Base-by-base conservation (phyloP, 2,113 vertebrate genomes). In the Anoura caudifer region DNA sequence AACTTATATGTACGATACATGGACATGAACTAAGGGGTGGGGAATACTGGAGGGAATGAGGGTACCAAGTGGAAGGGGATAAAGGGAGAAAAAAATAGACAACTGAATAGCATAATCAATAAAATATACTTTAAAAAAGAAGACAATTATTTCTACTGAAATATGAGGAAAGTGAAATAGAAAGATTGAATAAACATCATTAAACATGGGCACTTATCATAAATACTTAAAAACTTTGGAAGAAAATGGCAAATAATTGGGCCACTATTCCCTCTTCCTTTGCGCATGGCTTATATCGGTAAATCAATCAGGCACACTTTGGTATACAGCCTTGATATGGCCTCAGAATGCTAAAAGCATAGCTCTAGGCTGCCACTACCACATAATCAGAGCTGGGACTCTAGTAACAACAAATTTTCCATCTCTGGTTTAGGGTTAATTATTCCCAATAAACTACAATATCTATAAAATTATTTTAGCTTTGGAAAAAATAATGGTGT, bases 121-220 rank as follows among this genome's bases (percentile, higher is more conserved):
- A 61, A 61, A 61, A 26, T 61, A 13, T 12, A 61, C 59, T 61
- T 61, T 4, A 61, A 28, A 61, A 61, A 61, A 61, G 59, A 26
- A 61, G 59, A 77, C 45, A 96, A 86, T 81, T 88, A 88, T 89
- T 95, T 31, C 54, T 73, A 91, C 28, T 54, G 77, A 89, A 26
- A 54, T 59, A 56, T 70, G 14, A n/a, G 47, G 88, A 94, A 95
- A 87, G 8, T 65, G 31, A 97, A 91, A 81, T 83, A 93, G 17
- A 41, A 91, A 92, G 52, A 63, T 0, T 76, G 31, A 87, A 98
- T 98, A 33, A 77, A 77, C 5, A 79, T 87, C 59, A n/a, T 89
- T 86, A 89, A 91, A 91, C 22, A 92, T 38, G 38, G 61, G n/a
- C 9, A 67, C 69, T 52, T 38, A 69, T 63, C 31, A 95, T 70